Evolutionary conservation across 2,113 vertebrate genomes (phyloP), one percentile per base, ranked within the genome.

Genomic region (Bubalus kerabau): DNA sequence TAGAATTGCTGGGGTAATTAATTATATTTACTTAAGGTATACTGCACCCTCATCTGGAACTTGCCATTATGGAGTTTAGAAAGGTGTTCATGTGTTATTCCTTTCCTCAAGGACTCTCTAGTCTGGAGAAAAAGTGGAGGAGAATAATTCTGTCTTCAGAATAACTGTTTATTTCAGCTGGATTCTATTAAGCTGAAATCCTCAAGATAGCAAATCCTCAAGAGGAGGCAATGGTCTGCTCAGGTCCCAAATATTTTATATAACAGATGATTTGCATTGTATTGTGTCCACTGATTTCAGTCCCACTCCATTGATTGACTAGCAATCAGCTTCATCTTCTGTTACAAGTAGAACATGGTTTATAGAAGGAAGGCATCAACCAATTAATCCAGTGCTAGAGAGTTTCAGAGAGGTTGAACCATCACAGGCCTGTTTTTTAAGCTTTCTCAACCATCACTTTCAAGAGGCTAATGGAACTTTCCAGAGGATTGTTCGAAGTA

Each of bases 331-430:
- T 48, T 82, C 2, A 0, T 64, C 30, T 59, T 59, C 24, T 40
- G 62, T 81, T 32, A 14, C 4, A 30, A 32, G 43, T 24, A 36
- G 54, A 67, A 82, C 32, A 8, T 13, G 16, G 50, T 16, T 59
- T 67, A 84, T 81, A 32, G 60, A 90, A 52, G 67, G 76, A 88
- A 76, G 46, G 9, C 2, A 3, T 32, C 97, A 89, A 23, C 80
- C 94, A 2, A 52, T 89, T 94, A 94, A 89, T 57, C 46, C 16
- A 57, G 85, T 82, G 40, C 88, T 90, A 96, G 95, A 85, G 95
- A 94, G 87, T 21, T 90, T 97, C 90, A 94, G 52, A 96, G 90
- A 32, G 50, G 10, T 59, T 97, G 81, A 97, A 74, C 71, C 81
- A 64, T 89, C 74, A 24, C 17, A 88, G 17, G 23, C 60, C 50